A percentile compares a stretch with the other conserved stretches of the same genome.
These are phyloP conservation scores for Rhinoraja longicauda DNA, from an alignment of 2,797 vertebrate genomes.

Conservation along the genomic window DNA sequence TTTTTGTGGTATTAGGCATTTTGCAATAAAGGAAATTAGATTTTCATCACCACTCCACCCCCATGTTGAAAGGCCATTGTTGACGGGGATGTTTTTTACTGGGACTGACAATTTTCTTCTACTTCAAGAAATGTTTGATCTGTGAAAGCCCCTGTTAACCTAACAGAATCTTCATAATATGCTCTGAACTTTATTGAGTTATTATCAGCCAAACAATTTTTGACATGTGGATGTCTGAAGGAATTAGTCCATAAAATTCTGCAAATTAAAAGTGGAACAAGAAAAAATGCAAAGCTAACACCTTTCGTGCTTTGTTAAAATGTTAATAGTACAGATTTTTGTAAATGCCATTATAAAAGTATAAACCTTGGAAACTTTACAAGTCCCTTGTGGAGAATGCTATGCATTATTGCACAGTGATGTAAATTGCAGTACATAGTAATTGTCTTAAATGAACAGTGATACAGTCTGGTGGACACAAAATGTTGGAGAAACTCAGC, in stretches of 20 bases:
- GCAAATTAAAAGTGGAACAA: neutral
- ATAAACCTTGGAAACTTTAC: too few relatives aligned
- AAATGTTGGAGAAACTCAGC: too few relatives aligned
- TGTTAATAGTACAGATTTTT: neutral
- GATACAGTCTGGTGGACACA: neutral
- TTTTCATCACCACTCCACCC: neutral
- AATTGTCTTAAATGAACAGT: neutral
- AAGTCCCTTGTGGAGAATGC: neutral
- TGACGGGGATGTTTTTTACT: neutral
- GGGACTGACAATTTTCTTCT: neutral
- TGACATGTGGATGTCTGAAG: neutral
- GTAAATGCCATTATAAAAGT: neutral
- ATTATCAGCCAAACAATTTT: neutral
- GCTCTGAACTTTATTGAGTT: neutral
- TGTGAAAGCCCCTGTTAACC: neutral
- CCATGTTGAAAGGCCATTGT: neutral
- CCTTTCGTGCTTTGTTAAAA: neutral
- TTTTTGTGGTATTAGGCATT: slow-evolving; percentile 19
- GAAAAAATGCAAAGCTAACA: neutral
- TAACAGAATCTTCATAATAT: neutral
- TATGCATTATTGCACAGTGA: too few relatives aligned
- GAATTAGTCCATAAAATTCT: neutral
- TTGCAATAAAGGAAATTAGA: slow-evolving; percentile 28
- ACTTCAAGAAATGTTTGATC: slow-evolving; percentile 10
- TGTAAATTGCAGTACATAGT: neutral